Base-by-base conservation (phyloP, 92 coral and sea anemone genomes). In the Meandrina meandrites region DNA sequence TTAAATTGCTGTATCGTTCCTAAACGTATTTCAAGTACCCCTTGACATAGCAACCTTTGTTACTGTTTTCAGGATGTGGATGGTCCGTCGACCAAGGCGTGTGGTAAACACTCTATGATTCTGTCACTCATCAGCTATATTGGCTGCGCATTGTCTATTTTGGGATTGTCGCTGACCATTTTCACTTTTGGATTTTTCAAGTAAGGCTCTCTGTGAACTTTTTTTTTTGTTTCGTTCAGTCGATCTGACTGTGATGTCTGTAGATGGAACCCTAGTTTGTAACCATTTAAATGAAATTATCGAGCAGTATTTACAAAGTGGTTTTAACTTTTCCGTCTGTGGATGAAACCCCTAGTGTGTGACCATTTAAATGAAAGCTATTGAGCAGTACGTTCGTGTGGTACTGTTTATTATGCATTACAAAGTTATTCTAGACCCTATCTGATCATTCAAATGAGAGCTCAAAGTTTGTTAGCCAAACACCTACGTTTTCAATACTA, bases 141-240 rank as follows among this genome's bases (percentile, higher is more conserved):
- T 57, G 99, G 99, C 16, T 97, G 99, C 79, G 94, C 89, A 8
- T 86, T 97, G 64, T 97, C 99, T 0, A 97, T 97, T 21, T 81
- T 91, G 79, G 99, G 99, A n/a, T 92, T 97, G 8, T 13, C 89
- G 35, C 94, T 97, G 54, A 97, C 99, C 34, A 90, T 97, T 68
- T 87, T 97, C 60, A 95, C 99, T 11, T 97, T 95, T 85, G 91
- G 90, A 34, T 92, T 97, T 84, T 96, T 95, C 84, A 92, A 91
- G 99, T 97, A 89, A 93, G 97, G n/a, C 30, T 27, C 30, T 27
- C 37, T 13, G 21, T 31, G 53, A 48, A 48, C 11, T 48, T 48
- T 48, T 7, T 45, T 45, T 48, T 13, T 4, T 13, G 53, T 48
- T 48, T 12, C 9, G 53, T 0, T 48, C 53, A 4, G 53, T 7